phyloP scores from a whole-genome alignment of 2,797 vertebrate genomes.

The Argyrosomus regius region DNA sequence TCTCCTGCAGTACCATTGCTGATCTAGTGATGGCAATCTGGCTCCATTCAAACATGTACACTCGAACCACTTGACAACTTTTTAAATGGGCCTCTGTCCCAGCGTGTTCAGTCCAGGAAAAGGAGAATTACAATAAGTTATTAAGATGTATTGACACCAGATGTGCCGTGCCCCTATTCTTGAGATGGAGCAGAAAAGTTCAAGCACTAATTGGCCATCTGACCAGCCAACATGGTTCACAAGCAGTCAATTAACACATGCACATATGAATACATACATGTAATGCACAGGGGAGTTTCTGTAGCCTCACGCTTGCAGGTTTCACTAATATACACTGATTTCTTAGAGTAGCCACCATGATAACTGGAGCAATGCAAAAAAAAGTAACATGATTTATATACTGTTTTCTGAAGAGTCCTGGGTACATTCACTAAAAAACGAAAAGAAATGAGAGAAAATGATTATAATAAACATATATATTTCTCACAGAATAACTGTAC shows the following conservation, averaged over 20 bases:
- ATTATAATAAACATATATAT: not conserved
- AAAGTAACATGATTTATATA: not conserved
- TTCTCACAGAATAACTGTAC: not conserved
- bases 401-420: not conserved
- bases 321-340: conserved; percentile 8
- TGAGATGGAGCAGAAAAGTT: conserved; percentile 55
- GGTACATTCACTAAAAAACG: not conserved
- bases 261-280: conserved; percentile 33
- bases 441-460: not conserved
- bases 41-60: conserved; percentile 69
- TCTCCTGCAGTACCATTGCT: conserved; percentile 70
- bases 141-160: conserved; percentile 79
- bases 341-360: not conserved
- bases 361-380: not conserved
- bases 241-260: conserved; percentile 54
- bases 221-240: conserved; percentile 64
- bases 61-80: conserved; percentile 30
- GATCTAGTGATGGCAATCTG: conserved; percentile 80
- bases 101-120: conserved; percentile 69
- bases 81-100: conserved; percentile 70
- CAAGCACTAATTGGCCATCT: conserved; percentile 70
- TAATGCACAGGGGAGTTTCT: conserved; percentile 24
- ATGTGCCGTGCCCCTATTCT: conserved; percentile 72
- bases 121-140: conserved; percentile 77
- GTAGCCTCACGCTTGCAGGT: conserved; percentile 4